These are phyloP conservation scores for Balearica regulorum DNA, from an alignment of 2,797 vertebrate species.

Conservation along the genomic window DNA sequence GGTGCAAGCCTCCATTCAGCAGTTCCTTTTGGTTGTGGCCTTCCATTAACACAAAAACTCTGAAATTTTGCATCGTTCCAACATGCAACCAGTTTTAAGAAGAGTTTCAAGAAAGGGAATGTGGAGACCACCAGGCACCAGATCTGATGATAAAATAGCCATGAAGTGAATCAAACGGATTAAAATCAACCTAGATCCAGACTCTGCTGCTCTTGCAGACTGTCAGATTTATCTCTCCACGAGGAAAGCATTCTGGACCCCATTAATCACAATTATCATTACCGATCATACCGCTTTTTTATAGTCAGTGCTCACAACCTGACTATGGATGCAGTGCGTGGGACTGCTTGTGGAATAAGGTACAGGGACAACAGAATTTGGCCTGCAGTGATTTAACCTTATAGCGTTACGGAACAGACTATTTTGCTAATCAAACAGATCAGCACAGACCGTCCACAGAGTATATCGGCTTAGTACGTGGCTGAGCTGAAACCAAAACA, in stretches of 20 bases:
- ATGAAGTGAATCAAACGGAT: background rate
- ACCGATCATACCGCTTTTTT: accelerated
- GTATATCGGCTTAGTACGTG: background rate
- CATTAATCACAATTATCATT: background rate
- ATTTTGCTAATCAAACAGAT: background rate
- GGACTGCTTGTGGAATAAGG: too few relatives aligned
- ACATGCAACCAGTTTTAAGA: background rate
- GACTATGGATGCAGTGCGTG: accelerated
- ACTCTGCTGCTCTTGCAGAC: background rate
- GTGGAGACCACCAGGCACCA: background rate
- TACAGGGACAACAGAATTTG: background rate
- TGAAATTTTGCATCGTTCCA: background rate
- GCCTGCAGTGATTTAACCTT: background rate
- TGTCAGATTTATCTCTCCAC: background rate
- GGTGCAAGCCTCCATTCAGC: background rate
- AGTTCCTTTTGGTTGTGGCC: background rate
- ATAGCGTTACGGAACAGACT: background rate
- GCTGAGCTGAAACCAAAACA: background rate
- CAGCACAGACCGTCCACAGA: background rate
- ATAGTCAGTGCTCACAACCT: background rate
- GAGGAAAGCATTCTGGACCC: background rate
- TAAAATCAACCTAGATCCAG: background rate
- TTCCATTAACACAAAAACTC: background rate
- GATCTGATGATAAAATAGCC: background rate
- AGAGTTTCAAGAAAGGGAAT: background rate